phyloP scores from a whole-genome alignment of 2,888 invertebrate species.

The Scaeva pyrastri region DNA sequence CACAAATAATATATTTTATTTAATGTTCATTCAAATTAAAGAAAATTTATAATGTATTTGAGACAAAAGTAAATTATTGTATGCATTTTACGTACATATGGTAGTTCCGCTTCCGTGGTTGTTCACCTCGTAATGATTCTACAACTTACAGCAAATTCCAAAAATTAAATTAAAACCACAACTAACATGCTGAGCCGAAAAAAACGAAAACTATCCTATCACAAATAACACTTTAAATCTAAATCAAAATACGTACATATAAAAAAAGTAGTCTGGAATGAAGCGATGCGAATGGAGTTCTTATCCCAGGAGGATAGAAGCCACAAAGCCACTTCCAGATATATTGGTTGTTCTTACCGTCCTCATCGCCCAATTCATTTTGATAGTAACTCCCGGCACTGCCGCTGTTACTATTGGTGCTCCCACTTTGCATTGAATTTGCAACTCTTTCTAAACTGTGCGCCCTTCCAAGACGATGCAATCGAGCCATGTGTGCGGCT shows the following conservation, averaged over 20 bases:
- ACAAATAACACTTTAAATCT: neutral
- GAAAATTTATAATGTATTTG: neutral
- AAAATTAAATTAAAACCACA: neutral
- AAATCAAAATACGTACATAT: no score
- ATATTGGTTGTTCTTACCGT: conserved; percentile 54
- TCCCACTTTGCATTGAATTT: conserved; percentile 50
- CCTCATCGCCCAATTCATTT: conserved; percentile 65
- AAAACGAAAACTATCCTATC: no score
- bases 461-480: conserved; percentile 92
- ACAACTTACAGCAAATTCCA: neutral
- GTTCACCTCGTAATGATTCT: no score
- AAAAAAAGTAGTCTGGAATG: neutral
- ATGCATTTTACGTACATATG: no score
- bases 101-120: no score
- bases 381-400: conserved; percentile 61
- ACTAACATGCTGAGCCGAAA: neutral
- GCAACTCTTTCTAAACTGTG: conserved; percentile 94
- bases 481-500: conserved; percentile 93
- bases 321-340: neutral
- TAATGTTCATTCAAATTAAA: neutral
- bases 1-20: neutral
- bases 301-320: neutral
- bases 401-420: conserved; percentile 13
- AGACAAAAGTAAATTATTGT: neutral
- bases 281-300: neutral